These are phyloP conservation scores for Drosophila paracracens DNA, from an alignment of 2,888 invertebrate species.

Conservation along the genomic window DNA sequence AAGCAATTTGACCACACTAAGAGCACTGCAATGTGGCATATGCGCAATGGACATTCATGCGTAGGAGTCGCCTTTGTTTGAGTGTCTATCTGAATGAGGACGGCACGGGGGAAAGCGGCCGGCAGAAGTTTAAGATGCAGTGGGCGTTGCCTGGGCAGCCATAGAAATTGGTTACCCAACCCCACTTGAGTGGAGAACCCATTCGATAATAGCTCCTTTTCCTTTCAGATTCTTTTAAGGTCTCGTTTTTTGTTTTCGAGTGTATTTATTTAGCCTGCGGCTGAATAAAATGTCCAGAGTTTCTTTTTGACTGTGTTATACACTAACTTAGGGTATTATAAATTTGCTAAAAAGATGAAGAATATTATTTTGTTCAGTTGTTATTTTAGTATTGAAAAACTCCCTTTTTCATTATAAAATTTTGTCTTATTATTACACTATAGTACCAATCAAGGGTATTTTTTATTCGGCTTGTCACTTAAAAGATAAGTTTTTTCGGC, in stretches of 20 bases:
- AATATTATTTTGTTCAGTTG: background rate
- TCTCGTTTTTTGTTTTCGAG: constrained; percentile 9
- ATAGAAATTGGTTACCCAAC: constrained; percentile 7
- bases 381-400: background rate
- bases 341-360: background rate
- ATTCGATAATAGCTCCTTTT: constrained; percentile 8
- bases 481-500: background rate
- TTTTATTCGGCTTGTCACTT: constrained; percentile 1
- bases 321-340: background rate
- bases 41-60: constrained; percentile 33
- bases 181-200: constrained; percentile 9
- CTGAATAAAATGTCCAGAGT: constrained; percentile 22
- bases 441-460: constrained; percentile 1
- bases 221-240: constrained; percentile 9
- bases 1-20: constrained; percentile 37
- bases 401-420: background rate
- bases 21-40: constrained; percentile 27
- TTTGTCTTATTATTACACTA: no score
- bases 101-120: background rate
- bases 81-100: constrained; percentile 22
- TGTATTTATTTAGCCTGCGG: constrained; percentile 41
- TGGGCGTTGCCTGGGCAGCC: constrained; percentile 23
- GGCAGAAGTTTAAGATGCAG: background rate
- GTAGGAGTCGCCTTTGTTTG: constrained; percentile 3
- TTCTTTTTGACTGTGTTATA: constrained; percentile 4